These are phyloP conservation scores for Drosophila prosaltans DNA, from an alignment of 1,140 invertebrate species.

Conservation along the genomic window DNA sequence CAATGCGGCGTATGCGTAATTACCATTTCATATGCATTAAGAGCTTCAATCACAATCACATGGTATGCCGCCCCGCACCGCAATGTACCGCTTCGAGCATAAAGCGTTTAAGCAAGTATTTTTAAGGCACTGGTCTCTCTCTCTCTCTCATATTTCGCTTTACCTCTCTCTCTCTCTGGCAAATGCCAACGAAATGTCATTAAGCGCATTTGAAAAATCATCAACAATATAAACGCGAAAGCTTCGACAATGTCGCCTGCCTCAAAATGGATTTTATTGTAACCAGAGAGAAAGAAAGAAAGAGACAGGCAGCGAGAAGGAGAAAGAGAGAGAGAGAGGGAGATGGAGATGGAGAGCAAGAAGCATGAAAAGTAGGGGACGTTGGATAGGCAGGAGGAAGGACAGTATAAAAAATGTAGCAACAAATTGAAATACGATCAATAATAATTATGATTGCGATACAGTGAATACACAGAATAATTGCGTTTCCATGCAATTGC, in stretches of 20 bases:
- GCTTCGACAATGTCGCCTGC: slow-evolving; percentile 50
- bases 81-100: slow-evolving; percentile 20
- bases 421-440: slow-evolving; percentile 80
- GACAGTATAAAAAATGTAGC: slow-evolving; percentile 66
- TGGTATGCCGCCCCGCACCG: background rate
- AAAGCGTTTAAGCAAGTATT: slow-evolving; percentile 44
- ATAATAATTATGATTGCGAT: slow-evolving; percentile 76
- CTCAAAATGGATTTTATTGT: slow-evolving; percentile 61
- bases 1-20: slow-evolving; percentile 77
- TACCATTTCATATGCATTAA: slow-evolving; percentile 81
- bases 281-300: slow-evolving; percentile 17
- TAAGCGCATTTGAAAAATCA: slow-evolving; percentile 81
- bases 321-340: background rate
- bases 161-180: slow-evolving; percentile 14
- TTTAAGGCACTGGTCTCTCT: slow-evolving; percentile 3
- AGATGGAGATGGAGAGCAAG: no score
- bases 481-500: slow-evolving; percentile 80
- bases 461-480: slow-evolving; percentile 76
- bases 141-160: background rate
- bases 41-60: slow-evolving; percentile 59
- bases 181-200: slow-evolving; percentile 64
- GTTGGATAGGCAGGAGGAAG: background rate
- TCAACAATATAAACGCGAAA: slow-evolving; percentile 60
- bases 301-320: background rate
- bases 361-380: no score